Evolutionary conservation across 2,797 vertebrate genomes (phyloP), one percentile per base, ranked within the genome.

Genomic region (Apodemus agrarius): DNA sequence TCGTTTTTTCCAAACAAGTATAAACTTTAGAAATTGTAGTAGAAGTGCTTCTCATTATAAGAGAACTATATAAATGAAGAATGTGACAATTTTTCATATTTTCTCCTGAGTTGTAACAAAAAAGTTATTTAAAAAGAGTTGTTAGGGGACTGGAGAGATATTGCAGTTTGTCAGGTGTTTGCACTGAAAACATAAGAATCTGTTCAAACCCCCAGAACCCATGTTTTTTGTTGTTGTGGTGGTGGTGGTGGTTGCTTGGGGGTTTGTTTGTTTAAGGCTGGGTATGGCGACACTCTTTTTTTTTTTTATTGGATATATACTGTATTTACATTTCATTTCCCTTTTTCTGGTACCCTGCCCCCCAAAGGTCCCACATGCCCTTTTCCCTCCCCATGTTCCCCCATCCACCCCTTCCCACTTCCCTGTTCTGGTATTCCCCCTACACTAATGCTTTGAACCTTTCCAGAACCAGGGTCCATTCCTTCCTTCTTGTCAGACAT

Each of bases 81-180:
- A 95, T 89, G 57, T 76, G 89, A 63, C 11, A 69, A 49, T 94
- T 89, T 89, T 93, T 59, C 94, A 75, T 94, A 89, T 82, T 93
- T 93, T 93, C 69, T 88, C 59, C 16, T 95, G 24, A 14, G 4
- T 59, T 94, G 10, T 76, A 87, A 57, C 26, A 34, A 89, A 34
- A 89, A 91, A 95, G 57, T 88, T 67, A 90, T 93, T 94, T 3
- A 86, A 76, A 89, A 93, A 6, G 49, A 92, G 74, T 9, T 69
- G 59, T 49, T 90, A 37, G 52, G 14, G 12, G 11, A 67, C 34
- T 24, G 12, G 43, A 8, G 46, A 24, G 46, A 69, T 29, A 37
- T 8, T 52, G 72, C 63, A 86, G 65, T 11, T n/a, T 85, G 17
- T 65, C 43, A 21, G 5, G 19, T 31, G 29, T 52, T 86, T 26